These are phyloP conservation scores for Odontomyia ornata DNA, from an alignment of 2,888 invertebrate genomes.

Conservation along the genomic window DNA sequence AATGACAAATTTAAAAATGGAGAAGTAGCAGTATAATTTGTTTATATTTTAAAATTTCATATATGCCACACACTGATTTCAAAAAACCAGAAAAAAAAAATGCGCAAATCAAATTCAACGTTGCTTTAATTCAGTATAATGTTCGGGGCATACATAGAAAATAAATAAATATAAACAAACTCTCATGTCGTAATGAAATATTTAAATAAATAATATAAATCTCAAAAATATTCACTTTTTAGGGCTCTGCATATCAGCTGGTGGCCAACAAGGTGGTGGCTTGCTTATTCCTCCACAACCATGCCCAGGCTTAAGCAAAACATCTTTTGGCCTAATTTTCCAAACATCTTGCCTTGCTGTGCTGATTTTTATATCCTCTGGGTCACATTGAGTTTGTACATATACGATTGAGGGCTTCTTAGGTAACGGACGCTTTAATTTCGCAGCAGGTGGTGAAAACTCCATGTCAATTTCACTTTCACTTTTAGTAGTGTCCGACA, in stretches of 20 bases:
- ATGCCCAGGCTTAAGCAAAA: background rate
- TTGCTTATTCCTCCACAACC: background rate
- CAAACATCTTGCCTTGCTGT: background rate
- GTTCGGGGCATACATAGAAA: background rate
- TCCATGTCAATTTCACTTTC: constrained; percentile 76
- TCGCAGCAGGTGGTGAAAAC: constrained; percentile 76
- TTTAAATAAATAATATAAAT: background rate
- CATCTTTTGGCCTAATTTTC: background rate
- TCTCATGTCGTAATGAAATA: background rate
- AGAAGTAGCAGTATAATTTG: too few species aligned
- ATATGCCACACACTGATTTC: too few species aligned
- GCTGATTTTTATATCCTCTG: constrained; percentile 65
- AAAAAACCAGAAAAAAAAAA: too few species aligned
- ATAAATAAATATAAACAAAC: background rate
- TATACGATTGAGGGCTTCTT: constrained; percentile 65
- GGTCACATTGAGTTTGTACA: constrained; percentile 69
- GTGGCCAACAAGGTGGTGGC: constrained; percentile 17
- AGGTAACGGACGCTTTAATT: constrained; percentile 69
- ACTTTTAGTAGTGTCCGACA: constrained; percentile 60
- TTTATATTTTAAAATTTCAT: too few species aligned
- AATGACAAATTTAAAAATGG: too few species aligned
- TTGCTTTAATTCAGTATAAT: too few species aligned
- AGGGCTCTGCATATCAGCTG: background rate
- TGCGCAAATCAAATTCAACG: too few species aligned
- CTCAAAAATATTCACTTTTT: constrained; percentile 25